Evolutionary conservation across 1,140 invertebrate genomes (phyloP).

Genomic region (Drosophila parabipectinata): DNA sequence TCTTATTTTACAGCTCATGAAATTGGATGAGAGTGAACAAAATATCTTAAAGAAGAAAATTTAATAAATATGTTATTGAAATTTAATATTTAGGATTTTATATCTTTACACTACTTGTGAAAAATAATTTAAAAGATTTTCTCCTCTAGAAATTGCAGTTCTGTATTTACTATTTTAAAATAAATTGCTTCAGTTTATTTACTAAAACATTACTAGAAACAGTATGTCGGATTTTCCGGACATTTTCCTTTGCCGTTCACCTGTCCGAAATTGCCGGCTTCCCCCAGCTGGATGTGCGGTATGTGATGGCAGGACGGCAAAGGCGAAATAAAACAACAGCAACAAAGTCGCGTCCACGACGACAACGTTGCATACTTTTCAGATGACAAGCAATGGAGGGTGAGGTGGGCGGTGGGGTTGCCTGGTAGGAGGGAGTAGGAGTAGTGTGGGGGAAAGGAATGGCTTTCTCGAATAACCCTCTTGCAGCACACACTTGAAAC

Average conservation of each 20-base stretch:
- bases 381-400: conserved; percentile 60
- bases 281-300: conserved; percentile 12
- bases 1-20: no score
- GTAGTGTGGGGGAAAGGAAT: conserved; percentile 50
- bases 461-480: conserved; percentile 69
- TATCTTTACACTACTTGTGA: no score
- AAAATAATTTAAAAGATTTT: no score
- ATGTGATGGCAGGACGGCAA: conserved; percentile 49
- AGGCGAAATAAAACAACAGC: conserved; percentile 76
- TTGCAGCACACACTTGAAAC: conserved; percentile 67
- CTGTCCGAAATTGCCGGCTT: conserved; percentile 29
- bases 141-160: no score
- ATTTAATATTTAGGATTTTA: no score
- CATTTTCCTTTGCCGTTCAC: conserved; percentile 14
- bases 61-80: not conserved
- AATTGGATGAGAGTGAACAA: no score
- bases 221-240: conserved; percentile 8
- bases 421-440: not conserved
- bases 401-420: not conserved
- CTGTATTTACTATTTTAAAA: not conserved
- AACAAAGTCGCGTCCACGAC: conserved; percentile 69
- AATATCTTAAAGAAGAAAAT: no score
- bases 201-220: not conserved
- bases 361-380: conserved; percentile 76
- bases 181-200: not conserved